Evolutionary conservation across 1,140 invertebrate genomes (phyloP).

Genomic region (Dysdera silvatica): DNA sequence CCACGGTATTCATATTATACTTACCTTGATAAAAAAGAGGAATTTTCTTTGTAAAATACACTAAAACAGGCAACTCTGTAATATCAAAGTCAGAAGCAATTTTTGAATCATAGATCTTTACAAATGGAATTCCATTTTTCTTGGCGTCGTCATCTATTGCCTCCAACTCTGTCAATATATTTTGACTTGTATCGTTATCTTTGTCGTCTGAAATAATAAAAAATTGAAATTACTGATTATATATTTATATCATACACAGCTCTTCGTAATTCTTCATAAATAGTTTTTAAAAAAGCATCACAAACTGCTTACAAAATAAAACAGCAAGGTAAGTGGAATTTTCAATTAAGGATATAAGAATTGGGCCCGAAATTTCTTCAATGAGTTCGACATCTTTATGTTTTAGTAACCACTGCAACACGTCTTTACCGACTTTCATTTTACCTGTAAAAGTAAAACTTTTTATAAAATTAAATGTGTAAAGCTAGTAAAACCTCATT

Average conservation of each 20-base stretch:
- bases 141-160: constrained; percentile 91
- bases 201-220: constrained; percentile 61
- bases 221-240: not conserved
- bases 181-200: constrained; percentile 62
- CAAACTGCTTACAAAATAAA: constrained; percentile 27
- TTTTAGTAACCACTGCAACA: constrained; percentile 26
- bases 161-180: constrained; percentile 72
- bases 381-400: constrained; percentile 65
- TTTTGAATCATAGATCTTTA: constrained; percentile 79
- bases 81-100: constrained; percentile 73
- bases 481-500: not conserved
- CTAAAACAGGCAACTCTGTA: constrained; percentile 70
- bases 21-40: constrained; percentile 81
- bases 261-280: constrained; percentile 39
- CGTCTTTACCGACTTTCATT: constrained; percentile 26
- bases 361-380: constrained; percentile 72
- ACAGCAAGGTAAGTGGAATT: constrained; percentile 64
- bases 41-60: constrained; percentile 88
- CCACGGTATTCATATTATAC: not conserved
- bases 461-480: not conserved
- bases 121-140: constrained; percentile 78
- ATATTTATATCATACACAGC: not conserved
- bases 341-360: constrained; percentile 64
- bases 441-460: constrained; percentile 44
- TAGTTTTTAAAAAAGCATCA: not conserved